Evolutionary conservation across 1,140 invertebrate genomes (phyloP).

Genomic region (Lepidostoma basale): DNA sequence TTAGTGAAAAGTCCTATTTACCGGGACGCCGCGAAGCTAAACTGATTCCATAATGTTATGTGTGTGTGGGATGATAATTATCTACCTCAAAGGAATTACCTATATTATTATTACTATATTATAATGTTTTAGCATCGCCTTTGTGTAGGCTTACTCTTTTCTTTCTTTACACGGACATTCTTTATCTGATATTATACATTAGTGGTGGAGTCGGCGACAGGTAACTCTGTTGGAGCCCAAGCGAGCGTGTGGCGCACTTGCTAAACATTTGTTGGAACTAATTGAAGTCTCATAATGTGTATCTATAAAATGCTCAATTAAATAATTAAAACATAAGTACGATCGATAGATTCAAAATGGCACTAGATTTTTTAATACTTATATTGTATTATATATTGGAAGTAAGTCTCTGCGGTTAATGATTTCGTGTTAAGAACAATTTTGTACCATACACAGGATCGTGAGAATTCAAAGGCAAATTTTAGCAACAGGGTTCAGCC

Average conservation of each 20-base stretch:
- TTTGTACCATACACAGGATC: constrained; percentile 26
- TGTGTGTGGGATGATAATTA: constrained; percentile 34
- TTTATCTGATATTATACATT: neutral
- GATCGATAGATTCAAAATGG: constrained; percentile 35
- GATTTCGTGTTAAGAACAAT: constrained; percentile 12
- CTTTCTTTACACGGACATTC: neutral
- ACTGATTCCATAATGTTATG: constrained; percentile 36
- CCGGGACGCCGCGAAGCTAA: constrained; percentile 13
- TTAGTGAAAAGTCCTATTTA: constrained; percentile 28
- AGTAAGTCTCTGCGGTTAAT: constrained; percentile 13
- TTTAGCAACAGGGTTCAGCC: constrained; percentile 26
- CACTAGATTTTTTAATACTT: constrained; percentile 38
- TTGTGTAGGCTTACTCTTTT: constrained; percentile 14
- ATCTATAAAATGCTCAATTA: constrained; percentile 46
- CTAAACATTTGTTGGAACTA: constrained; percentile 11
- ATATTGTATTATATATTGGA: constrained; percentile 13
- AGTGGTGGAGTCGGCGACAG: too few species aligned
- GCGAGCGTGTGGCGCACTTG: neutral
- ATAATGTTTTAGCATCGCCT: constrained; percentile 31
- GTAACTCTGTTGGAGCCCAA: constrained; percentile 21
- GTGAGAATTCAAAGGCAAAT: constrained; percentile 26
- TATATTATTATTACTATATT: constrained; percentile 40
- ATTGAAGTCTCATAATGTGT: constrained; percentile 28
- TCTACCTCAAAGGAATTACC: constrained; percentile 46
- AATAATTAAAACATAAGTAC: constrained; percentile 34